Base-by-base conservation (phyloP, 2,797 vertebrate species). In the Podarcis siculus region DNA sequence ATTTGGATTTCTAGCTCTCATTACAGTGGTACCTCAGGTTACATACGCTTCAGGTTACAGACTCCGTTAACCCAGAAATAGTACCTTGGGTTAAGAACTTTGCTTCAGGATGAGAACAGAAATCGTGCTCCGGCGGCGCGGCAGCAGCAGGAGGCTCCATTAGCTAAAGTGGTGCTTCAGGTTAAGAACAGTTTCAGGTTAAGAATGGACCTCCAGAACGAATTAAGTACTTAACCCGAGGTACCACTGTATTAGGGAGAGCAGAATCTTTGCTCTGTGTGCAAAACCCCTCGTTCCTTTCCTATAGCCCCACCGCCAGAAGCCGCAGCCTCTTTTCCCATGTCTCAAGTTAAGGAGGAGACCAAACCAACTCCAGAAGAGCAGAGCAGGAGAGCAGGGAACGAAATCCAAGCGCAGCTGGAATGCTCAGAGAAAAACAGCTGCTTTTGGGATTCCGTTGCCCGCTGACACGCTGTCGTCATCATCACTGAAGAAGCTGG, bases 391-490 rank as follows among this genome's bases (percentile, higher is more conserved):
- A 95, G 97, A 97, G 96, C 98, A 95, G 96, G 97, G 97, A 98
- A 99, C 99, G 98, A 98, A 98, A 97, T 97, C 97, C 98, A 98
- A 97, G 97, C 95, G 97, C 98, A 99, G 99, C 98, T 98, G 98
- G 95, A 96, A 87, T 89, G 90, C 92, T 94, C 89, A 94, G 91
- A 93, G 66, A 93, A 96, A 97, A 96, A 98, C 98, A 99, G 98
- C 99, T 99, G 98, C 98, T 98, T 99, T 99, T 98, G 99, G 99
- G 98, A 98, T 99, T 99, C 98, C 98, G 99, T 99, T 99, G 98
- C 97, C 97, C 96, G 96, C 97, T 97, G 96, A 97, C 95, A 95
- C 95, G 97, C 49, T 55, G 49, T 55, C 12, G 49, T 49, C 49
- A 15, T 98, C 90, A n/a, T 7, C 61, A 64, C 1, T 5, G 21